These are phyloP conservation scores for Balaenoptera acutorostrata DNA, from an alignment of 2,113 vertebrate species.

Conservation along the genomic window DNA sequence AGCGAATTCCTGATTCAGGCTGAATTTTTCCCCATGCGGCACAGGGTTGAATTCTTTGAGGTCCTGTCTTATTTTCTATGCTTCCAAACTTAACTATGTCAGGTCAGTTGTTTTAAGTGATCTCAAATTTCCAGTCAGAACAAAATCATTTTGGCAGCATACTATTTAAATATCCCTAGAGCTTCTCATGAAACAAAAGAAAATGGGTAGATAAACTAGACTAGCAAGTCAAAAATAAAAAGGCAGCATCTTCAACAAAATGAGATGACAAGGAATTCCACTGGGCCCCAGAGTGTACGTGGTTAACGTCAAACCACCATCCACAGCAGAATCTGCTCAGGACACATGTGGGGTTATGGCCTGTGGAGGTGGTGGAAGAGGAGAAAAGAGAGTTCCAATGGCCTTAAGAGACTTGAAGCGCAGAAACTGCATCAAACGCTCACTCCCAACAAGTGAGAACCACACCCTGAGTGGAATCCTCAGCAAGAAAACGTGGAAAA, in stretches of 20 bases:
- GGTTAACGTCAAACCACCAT: not conserved
- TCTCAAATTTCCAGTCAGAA: not conserved
- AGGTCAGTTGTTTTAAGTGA: not conserved
- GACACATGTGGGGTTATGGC: fast-evolving
- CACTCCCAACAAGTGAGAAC: not conserved
- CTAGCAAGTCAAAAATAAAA: not conserved
- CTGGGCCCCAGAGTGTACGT: not conserved
- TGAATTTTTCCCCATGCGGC: not conserved
- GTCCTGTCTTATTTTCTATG: not conserved
- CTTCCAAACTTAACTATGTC: not conserved
- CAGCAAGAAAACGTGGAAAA: not conserved
- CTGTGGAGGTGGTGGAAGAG: not conserved
- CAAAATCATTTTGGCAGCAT: not conserved
- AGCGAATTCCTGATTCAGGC: not conserved
- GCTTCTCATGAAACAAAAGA: not conserved
- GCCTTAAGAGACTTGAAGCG: not conserved
- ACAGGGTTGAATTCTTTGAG: not conserved
- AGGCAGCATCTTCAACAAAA: not conserved
- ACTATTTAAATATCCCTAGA: not conserved
- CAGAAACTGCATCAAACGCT: not conserved
- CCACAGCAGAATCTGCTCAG: not conserved
- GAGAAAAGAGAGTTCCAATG: not conserved
- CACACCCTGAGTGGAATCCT: not conserved
- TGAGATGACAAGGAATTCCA: not conserved
- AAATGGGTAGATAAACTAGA: not conserved